Base-by-base conservation (phyloP, 2,797 vertebrate genomes). In the Trachops cirrhosus region DNA sequence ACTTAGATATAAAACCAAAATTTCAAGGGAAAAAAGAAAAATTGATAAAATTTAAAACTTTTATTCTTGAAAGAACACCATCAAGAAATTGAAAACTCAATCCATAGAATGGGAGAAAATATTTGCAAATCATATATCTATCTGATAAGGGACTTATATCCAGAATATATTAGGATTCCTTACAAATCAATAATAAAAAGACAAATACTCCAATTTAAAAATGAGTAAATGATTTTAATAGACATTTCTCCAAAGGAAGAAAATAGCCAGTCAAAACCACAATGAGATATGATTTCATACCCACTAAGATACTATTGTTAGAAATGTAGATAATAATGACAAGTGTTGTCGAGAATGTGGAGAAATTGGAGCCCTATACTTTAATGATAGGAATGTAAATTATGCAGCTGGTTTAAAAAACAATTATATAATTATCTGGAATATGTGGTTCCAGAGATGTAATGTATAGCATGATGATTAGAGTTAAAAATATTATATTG, bases 321-420 rank as follows among this genome's bases (percentile, higher is more conserved):
- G 74, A 96, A 96, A 84, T 73, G 54, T 34, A 75, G 11, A 54
- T 57, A 87, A 68, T 82, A 87, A 68, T 82, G 67, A 44, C 44
- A 79, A 62, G 21, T n/a, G 3, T 70, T 70, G 59, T 18, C 48
- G 50, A 68, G 19, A 24, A 82, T 59, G 50, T 48, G 34, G 21
- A 19, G 21, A 87, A 59, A 50, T 22, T 50, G 16, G 68, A 88
- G n/a, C 16, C 41, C 62, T 37, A 52, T 44, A 70, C 14, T 5
- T 62, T 88, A 41, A 34, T 59, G 34, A 1, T n/a, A 16, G 10
- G 9, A 52, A 80, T 64, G 2, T 57, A 74, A 80, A 75, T 89
- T 64, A 21, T 89, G 21, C 32, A 77, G 39, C 5, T 68, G 10
- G 14, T 77, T 93, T 89, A 14, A 39, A 54, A 75, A 75, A 48